These are phyloP conservation scores for Ceriagrion tenellum DNA, from an alignment of 2,888 invertebrate genomes.

Conservation along the genomic window DNA sequence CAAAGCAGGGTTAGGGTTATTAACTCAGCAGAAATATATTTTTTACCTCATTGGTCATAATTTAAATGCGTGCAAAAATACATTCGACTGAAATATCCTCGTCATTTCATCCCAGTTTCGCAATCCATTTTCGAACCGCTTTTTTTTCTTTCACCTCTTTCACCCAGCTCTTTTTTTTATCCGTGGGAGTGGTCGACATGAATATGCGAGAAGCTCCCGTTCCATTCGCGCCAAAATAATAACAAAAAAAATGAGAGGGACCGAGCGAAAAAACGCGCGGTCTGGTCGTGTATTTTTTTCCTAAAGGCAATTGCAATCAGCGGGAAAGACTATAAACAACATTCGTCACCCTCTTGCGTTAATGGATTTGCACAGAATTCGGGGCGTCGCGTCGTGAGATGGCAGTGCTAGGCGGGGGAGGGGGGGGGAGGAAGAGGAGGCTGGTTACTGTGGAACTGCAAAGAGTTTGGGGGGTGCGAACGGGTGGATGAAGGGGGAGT, in stretches of 20 bases:
- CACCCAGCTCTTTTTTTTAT: neutral
- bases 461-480: neutral
- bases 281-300: conserved; percentile 2
- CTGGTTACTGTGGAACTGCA: neutral
- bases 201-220: neutral
- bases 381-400: neutral
- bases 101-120: neutral
- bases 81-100: neutral
- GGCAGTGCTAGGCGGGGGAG: neutral
- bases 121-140: neutral
- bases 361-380: conserved; percentile 65
- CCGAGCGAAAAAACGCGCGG: neutral
- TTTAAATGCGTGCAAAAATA: too few relatives aligned
- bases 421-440: neutral
- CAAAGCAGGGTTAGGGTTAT: too few relatives aligned
- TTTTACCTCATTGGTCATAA: too few relatives aligned
- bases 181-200: neutral
- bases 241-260: neutral
- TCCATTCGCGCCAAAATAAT: neutral
- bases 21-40: neutral
- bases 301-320: conserved; percentile 46
- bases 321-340: conserved; percentile 62
- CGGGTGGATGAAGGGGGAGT: neutral
- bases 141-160: neutral
- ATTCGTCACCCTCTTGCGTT: conserved; percentile 51